Base-by-base conservation (phyloP, 2,113 vertebrate species). In the Oxyura jamaicensis region DNA sequence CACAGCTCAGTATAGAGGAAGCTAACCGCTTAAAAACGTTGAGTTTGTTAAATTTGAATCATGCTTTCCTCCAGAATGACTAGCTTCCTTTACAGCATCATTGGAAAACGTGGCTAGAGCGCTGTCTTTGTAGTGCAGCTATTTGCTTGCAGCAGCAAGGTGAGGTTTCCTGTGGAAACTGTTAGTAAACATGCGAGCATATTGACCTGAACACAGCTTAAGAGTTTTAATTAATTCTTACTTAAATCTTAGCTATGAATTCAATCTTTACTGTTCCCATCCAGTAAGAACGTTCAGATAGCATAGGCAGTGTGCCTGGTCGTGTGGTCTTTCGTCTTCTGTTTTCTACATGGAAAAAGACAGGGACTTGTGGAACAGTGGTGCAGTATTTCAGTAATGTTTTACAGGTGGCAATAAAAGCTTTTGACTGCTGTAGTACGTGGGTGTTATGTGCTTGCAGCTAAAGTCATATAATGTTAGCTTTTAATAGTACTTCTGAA, bases 371-470 rank as follows among this genome's bases (percentile, higher is more conserved):
- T 73, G 48, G 58, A 92, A 25, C 14, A 42, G 42, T 52, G 21
- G 26, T 71, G 21, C 16, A 71, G 10, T 83, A 16, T 81, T 97
- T 88, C 73, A 80, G 76, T 91, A 83, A 19, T 11, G 19, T 85
- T 95, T 95, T 95, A 73, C 48, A 82, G 44, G 75, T 95, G 77
- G 36, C 86, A 89, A 0, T 87, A 85, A 79, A 68, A 91, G 20
- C 28, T 77, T 65, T 44, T 66, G 18, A 26, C 84, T 94, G 36
- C 1, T 3, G 31, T 29, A 75, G 36, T 35, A 31, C 25, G 81
- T 95, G 74, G 74, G 65, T 95, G 68, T 96, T 78, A 68, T 1
- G 5, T 91, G 59, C 86, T 96, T 88, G 65, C 72, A 88, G 91
- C 84, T 96, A n/a, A 83, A 95, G 71, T 83, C 3, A 0, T 86